Evolutionary conservation across 2,888 invertebrate genomes (phyloP), one percentile per base, ranked within the genome.

Genomic region (Autographa pulchrina): DNA sequence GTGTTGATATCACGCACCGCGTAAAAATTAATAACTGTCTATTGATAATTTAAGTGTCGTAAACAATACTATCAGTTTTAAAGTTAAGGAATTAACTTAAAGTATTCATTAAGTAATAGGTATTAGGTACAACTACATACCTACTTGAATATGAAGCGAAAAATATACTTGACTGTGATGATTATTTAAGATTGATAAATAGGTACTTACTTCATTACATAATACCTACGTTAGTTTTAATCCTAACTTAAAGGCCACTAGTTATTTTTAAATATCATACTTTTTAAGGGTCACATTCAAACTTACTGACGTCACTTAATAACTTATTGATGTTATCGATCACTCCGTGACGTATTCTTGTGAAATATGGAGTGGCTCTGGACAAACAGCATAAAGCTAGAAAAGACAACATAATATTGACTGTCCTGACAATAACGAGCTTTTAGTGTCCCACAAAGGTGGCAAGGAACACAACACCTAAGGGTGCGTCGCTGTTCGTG

Each of bases 1-100:
- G 25, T 65, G n/a, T 63, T 25, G 56, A 80, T 77, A 77, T 25
- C 54, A 32, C 20, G 4, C 31, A 2, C 18, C 54, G 35, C 62
- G 70, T 25, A 77, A 79, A 77, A 65, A n/a, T 70, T 16, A 65
- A 70, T 80, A 58, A 63, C 16, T 59, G 43, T 32, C 54, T 59
- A n/a, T 18, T 20, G 62, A 77, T 77, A n/a, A n/a, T n/a, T n/a
- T n/a, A 80, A 67, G 56, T 31, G 65, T 62, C 62, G 62, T 56
- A 71, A 52, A 77, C 72, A 77, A 58, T 38, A 52, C 16, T 75
- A 62, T 65, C 58, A 62, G 31, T 41, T 59, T 9, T 25, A 65
- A 14, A 11, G n/a, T 4, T 14, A 8, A 18, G n/a, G 31, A 32
- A 54, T 18, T 18, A 58, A 66, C 48, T 65, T 43, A 25, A 56